phyloP scores from a whole-genome alignment of 92 coral and sea anemone species.

The Zoanthus solanderi region DNA sequence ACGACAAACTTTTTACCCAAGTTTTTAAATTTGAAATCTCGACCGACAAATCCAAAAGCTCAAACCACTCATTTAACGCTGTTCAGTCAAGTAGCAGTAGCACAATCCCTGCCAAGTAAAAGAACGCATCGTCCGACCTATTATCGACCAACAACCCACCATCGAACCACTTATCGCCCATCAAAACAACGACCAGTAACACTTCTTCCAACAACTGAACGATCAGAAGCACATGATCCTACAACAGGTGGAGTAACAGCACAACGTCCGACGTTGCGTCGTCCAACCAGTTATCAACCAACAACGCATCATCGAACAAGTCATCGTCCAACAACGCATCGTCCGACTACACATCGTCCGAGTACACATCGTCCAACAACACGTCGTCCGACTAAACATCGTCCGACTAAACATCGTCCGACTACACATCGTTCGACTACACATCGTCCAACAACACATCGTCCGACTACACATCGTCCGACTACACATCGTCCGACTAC shows the following conservation, averaged over 20 bases:
- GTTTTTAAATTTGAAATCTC: too few relatives aligned
- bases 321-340: background rate
- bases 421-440: background rate
- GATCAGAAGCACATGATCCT: background rate
- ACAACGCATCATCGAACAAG: slow-evolving; percentile 3
- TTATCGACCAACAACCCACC: background rate
- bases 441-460: background rate
- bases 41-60: too few relatives aligned
- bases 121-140: background rate
- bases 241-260: background rate
- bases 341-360: background rate
- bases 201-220: background rate
- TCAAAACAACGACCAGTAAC: background rate
- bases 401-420: background rate
- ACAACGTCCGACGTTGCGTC: background rate
- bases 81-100: background rate
- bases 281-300: background rate
- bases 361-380: background rate
- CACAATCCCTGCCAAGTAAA: background rate
- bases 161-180: background rate
- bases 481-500: background rate
- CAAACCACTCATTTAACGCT: background rate
- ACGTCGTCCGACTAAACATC: slow-evolving; percentile 4
- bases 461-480: background rate
- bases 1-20: too few relatives aligned